These are phyloP conservation scores for Octopus bimaculoides DNA, from an alignment of 1,140 invertebrate species.

Conservation along the genomic window DNA sequence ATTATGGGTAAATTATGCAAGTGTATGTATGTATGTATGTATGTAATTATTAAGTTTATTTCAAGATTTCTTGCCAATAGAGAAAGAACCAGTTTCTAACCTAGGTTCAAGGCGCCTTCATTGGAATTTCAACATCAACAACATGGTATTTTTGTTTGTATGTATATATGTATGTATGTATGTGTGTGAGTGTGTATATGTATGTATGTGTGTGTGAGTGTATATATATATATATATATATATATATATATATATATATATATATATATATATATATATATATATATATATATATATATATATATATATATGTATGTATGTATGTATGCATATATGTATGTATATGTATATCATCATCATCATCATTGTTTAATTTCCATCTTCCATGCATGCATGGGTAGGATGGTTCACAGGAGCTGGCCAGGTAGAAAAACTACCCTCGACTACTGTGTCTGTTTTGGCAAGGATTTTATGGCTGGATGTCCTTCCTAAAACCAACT, in stretches of 20 bases:
- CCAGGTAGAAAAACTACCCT: too few species aligned
- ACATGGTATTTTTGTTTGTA: background rate
- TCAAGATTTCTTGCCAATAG: too few species aligned
- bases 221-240: background rate
- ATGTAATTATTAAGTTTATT: background rate
- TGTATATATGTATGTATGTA: conserved; percentile 14
- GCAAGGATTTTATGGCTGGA: too few species aligned
- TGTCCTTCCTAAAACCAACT: too few species aligned
- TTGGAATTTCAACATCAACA: too few species aligned
- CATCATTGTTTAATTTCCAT: background rate
- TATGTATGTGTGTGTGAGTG: background rate
- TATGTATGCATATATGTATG: background rate
- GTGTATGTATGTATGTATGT: conserved; percentile 11
- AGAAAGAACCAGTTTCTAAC: too few species aligned
- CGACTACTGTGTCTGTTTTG: too few species aligned
- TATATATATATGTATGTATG: background rate
- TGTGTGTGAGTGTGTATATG: background rate
- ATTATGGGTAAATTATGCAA: too few species aligned
- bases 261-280: conserved; percentile 4
- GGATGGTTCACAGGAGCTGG: too few species aligned
- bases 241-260: background rate
- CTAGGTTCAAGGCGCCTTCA: too few species aligned
- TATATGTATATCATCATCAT: conserved; percentile 9
- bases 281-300: conserved; percentile 3
- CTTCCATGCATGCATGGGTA: too few species aligned